Conservation (phyloP, 2,888 invertebrate species). For the Frankliniella intonsa region DNA sequence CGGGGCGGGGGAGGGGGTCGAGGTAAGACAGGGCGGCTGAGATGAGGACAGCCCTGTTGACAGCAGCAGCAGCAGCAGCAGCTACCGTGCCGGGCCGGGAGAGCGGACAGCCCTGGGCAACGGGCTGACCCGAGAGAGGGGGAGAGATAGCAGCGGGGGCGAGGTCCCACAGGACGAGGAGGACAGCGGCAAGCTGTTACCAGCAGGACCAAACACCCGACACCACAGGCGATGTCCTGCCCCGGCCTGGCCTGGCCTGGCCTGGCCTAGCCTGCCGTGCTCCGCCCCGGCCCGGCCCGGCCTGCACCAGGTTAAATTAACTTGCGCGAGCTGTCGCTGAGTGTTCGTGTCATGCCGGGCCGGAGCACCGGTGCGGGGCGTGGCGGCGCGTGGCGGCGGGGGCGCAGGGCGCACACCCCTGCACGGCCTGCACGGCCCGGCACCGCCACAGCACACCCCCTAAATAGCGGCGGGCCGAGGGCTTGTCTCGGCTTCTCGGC, state of each 20-base stretch:
- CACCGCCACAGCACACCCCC: background rate
- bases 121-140: too few species aligned
- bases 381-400: background rate
- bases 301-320: background rate
- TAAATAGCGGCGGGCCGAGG: background rate
- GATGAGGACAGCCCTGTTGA: too few species aligned
- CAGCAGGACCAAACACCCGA: too few species aligned
- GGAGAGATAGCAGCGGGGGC: too few species aligned
- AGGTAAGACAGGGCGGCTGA: too few species aligned
- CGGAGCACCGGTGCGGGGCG: background rate
- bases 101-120: too few species aligned
- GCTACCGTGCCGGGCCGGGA: too few species aligned
- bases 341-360: background rate
- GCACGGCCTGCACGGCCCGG: background rate
- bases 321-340: conserved; percentile 3
- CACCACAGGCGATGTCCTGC: too few species aligned
- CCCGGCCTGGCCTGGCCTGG: background rate
- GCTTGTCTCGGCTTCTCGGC: background rate
- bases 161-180: too few species aligned
- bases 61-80: too few species aligned
- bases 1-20: too few species aligned
- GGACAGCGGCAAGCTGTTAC: too few species aligned
- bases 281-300: background rate
- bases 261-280: background rate
- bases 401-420: background rate